phyloP scores from a whole-genome alignment of 1,140 invertebrate genomes.

The Scaptodrosophila lebanonensis region DNA sequence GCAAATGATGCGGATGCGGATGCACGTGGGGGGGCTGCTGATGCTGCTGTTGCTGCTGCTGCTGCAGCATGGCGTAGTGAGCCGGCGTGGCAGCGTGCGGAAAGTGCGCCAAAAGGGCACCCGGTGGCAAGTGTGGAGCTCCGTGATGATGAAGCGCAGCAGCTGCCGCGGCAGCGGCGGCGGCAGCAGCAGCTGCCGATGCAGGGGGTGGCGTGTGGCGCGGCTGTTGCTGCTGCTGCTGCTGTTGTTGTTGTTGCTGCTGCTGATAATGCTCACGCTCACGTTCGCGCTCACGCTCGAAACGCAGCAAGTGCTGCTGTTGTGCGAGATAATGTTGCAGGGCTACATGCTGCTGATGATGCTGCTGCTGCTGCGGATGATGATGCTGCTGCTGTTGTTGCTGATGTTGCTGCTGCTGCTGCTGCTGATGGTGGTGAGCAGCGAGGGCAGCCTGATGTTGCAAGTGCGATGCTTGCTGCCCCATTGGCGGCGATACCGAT shows the following conservation, averaged over 20 bases:
- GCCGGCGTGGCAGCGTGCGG: slow-evolving; percentile 34
- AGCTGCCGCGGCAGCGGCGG: neutral
- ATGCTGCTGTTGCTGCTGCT: slow-evolving; percentile 44
- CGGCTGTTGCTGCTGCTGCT: slow-evolving; percentile 34
- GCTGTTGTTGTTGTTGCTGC: slow-evolving; percentile 38
- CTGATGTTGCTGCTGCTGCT: slow-evolving; percentile 21
- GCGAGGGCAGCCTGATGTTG: no score
- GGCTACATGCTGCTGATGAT: slow-evolving; percentile 59
- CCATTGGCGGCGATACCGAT: slow-evolving; percentile 25
- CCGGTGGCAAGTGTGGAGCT: slow-evolving; percentile 31
- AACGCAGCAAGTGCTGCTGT: slow-evolving; percentile 63
- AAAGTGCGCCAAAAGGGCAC: slow-evolving; percentile 53
- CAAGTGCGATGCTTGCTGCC: slow-evolving; percentile 3
- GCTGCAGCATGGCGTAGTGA: slow-evolving; percentile 54
- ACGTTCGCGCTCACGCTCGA: slow-evolving; percentile 44
- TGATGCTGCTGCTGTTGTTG: slow-evolving; percentile 43
- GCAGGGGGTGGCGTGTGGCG: neutral
- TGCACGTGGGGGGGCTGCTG: slow-evolving; percentile 20
- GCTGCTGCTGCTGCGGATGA: slow-evolving; percentile 40
- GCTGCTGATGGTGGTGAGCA: slow-evolving; percentile 4
- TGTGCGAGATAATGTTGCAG: slow-evolving; percentile 63
- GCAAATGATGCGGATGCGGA: slow-evolving; percentile 27
- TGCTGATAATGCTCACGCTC: slow-evolving; percentile 33
- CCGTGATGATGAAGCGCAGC: slow-evolving; percentile 39
- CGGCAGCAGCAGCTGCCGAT: no score